A percentile compares a stretch with the other conserved stretches of the same genome.
phyloP scores from a whole-genome alignment of 2,797 vertebrate genomes.

The Salmo trutta region DNA sequence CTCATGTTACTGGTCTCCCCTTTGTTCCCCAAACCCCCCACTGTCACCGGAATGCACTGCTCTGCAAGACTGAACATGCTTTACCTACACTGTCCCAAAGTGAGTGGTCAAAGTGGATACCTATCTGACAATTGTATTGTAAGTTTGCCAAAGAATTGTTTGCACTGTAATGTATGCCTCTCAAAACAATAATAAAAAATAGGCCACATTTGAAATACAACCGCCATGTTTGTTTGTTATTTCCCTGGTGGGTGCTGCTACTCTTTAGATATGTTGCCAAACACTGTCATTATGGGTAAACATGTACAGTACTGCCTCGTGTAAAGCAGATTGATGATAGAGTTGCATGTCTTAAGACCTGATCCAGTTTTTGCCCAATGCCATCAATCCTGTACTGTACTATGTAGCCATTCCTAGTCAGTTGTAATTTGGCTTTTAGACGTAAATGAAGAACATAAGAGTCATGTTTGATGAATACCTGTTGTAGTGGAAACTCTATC shows the following conservation, averaged over 20 bases:
- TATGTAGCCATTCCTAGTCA: neutral
- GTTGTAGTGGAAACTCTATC: neutral
- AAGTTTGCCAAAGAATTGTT: conserved; percentile 95
- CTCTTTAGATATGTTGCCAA: neutral
- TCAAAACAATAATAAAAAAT: conserved; percentile 81
- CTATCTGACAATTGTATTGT: conserved; percentile 81
- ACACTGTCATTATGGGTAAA: neutral
- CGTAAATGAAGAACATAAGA: neutral
- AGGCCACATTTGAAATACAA: conserved; percentile 78
- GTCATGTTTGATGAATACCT: neutral
- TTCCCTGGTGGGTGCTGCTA: neutral
- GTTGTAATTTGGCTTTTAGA: neutral
- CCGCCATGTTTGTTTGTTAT: conserved; percentile 25
- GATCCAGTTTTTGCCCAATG: neutral
- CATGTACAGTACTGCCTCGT: neutral
- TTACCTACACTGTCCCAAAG: conserved; percentile 76
- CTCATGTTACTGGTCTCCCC: conserved; percentile 2
- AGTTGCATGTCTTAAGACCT: neutral
- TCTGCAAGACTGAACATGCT: conserved; percentile 73
- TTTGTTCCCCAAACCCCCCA: conserved; percentile 36
- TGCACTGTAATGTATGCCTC: conserved; percentile 95
- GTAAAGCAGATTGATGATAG: neutral
- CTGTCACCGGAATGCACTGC: conserved; percentile 71
- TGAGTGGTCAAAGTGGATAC: conserved; percentile 70
- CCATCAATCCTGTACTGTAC: neutral